These are phyloP conservation scores for Eilema griseolum DNA, from an alignment of 2,888 invertebrate species.

Conservation along the genomic window DNA sequence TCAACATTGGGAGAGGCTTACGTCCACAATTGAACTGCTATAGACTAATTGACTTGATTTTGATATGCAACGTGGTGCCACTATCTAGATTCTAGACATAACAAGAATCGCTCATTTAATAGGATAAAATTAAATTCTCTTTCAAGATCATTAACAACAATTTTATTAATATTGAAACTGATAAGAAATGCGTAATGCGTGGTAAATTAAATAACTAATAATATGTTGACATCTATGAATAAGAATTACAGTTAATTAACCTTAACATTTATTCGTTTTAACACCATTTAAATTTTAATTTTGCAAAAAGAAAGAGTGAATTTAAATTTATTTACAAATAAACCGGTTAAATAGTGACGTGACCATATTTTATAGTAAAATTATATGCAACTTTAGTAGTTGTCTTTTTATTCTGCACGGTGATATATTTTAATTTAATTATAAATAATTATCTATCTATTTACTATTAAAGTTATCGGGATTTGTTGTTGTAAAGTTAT, in stretches of 20 bases:
- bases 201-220: neutral
- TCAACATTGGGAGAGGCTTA: too few species aligned
- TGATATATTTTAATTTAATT: too few species aligned
- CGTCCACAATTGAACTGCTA: too few species aligned
- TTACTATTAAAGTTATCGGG: too few species aligned
- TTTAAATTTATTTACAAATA: neutral
- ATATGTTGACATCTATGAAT: neutral
- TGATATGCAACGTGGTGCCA: too few species aligned
- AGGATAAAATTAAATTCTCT: neutral
- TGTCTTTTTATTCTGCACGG: too few species aligned
- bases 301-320: neutral
- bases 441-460: too few species aligned
- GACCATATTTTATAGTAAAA: too few species aligned
- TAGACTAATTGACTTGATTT: too few species aligned
- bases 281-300: neutral
- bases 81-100: too few species aligned
- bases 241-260: neutral
- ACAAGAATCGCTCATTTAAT: neutral
- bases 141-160: neutral
- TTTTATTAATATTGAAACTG: neutral
- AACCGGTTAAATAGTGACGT: neutral
- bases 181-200: neutral
- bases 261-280: neutral
- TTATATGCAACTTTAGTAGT: too few species aligned
- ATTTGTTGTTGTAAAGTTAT: too few species aligned